Base-by-base conservation (phyloP, 2,797 vertebrate genomes). In the Rallus crepitans region DNA sequence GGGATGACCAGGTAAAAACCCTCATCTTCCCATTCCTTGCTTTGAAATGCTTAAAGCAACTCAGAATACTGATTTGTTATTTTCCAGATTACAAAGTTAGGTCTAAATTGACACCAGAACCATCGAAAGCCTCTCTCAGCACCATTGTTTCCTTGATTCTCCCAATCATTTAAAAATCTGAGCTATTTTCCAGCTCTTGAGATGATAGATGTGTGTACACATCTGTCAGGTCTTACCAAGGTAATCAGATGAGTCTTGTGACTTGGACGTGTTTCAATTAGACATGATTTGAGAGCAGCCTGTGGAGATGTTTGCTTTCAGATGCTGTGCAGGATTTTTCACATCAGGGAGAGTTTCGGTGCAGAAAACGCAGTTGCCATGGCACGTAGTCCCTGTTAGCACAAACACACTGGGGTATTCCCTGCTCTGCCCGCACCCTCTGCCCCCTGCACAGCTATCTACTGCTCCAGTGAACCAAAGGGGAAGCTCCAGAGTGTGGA, bases 311-410 rank as follows among this genome's bases (percentile, higher is more conserved):
- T 89, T 94, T 94, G 82, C 94, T 87, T 76, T 70, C 71, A 82
- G 95, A 69, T 52, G 16, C 89, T 20, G 47, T 50, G 59, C 33
- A 66, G 79, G 87, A 57, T 84, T 90, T 82, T 78, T 70, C 70
- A 69, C 82, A 82, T 76, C 87, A 90, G 76, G 70, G 28, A 91
- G 82, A 85, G 79, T 30, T 94, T 79, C 69, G 83, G 87, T 3
- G 11, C 66, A 69, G 69, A 72, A 91, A 30, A 63, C 6, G 24
- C 90, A 77, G 93, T 94, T 96, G 94, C 96, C 94, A 94, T 94
- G 94, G 93, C 90, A 90, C 37, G 9, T 5, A 65, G 59, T 71
- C 69, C 82, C 66, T 31, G 61, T 65, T 35, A 91, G 82, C 76
- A 72, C 37, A 47, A 19, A 5, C 2, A 2, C 1, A 2, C 48